Percentiles rank a stretch among this genome's conserved stretches.
Evolutionary conservation across 2,888 invertebrate genomes (phyloP).

Genomic region (Ectemnius lituratus): DNA sequence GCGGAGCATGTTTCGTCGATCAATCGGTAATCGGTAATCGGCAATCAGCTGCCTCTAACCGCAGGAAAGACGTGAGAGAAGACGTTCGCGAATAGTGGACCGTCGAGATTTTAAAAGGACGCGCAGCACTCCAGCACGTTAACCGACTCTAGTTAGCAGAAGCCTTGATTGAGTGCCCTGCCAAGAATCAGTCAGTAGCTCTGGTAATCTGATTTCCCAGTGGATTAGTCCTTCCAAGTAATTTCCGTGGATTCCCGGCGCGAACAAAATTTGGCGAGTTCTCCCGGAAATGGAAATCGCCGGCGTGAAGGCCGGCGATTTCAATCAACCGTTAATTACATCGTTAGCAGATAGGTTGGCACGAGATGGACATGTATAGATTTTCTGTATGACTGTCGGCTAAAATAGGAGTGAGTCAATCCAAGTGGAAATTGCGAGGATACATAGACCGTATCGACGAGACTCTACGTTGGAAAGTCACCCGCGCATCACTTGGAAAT

Average conservation of each 20-base stretch:
- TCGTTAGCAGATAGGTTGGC: slow-evolving; percentile 41
- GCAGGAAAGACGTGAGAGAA: too few species aligned
- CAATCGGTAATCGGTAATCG: slow-evolving; percentile 15
- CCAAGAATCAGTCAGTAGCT: too few species aligned
- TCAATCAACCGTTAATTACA: slow-evolving; percentile 60
- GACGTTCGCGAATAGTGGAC: too few species aligned
- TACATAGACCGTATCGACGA: slow-evolving; percentile 20
- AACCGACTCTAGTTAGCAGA: too few species aligned
- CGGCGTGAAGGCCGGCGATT: slow-evolving; percentile 52
- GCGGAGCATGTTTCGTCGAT: slow-evolving; percentile 38
- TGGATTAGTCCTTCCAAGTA: background rate
- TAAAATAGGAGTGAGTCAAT: slow-evolving; percentile 46
- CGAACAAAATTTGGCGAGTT: slow-evolving; percentile 31
- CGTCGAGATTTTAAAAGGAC: too few species aligned
- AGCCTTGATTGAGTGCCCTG: too few species aligned
- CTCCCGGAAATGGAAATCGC: slow-evolving; percentile 39
- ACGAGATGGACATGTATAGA: background rate
- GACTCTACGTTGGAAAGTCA: slow-evolving; percentile 10
- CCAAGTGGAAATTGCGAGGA: slow-evolving; percentile 60
- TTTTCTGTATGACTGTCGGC: slow-evolving; percentile 9
- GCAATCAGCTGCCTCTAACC: too few species aligned
- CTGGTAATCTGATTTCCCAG: too few species aligned
- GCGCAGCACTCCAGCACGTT: too few species aligned
- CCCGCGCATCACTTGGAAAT: slow-evolving; percentile 26
- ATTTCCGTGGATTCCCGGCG: background rate